Evolutionary conservation across 1,140 invertebrate species (phyloP), one percentile per base, ranked within the genome.

Genomic region (Platyura marginata): DNA sequence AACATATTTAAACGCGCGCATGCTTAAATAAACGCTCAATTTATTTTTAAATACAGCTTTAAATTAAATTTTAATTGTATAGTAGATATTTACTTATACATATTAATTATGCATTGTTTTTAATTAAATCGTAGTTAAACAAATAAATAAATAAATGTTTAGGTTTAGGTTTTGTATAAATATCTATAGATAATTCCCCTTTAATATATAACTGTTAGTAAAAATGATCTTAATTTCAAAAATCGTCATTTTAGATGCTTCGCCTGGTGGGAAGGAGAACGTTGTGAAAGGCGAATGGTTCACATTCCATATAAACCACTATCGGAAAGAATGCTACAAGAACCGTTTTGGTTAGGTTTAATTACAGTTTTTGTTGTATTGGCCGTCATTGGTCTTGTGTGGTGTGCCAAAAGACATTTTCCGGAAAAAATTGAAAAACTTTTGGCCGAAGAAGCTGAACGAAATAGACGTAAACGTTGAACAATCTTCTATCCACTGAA

Each of bases 381-480:
- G 46, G 71, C 69, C 29, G 65, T 79, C 18, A 77, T 86, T 46
- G 79, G 78, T 9, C 61, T 81, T 18, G 70, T 83, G 6, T 85
- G 79, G 75, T 84, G 81, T 56, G 76, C 79, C 37, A 82, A 81
- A 54, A 58, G 81, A 40, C 81, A 85, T 57, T 82, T 86, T 53
- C 79, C 81, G 0, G 81, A 86, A 53, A 82, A 83, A 61, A 74
- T 86, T 32, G 81, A 84, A 54, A 81, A 81, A 53, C 67, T 84
- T 2, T 64, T 85, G n/a, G 77, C 77, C 2, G 80, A 84, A 49
- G 81, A 84, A 57, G 71, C 75, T 10, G 79, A 81, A 53, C 61
- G 75, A 46, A 76, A 71, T 52, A 62, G 66, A 58, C 68, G 70
- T 70, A 64, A 64, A 62, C 48, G 45, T 49, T 37, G n/a, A n/a